Evolutionary conservation across 2,113 vertebrate genomes (phyloP), one percentile per base, ranked within the genome.

Genomic region (Sminthopsis crassicaudata): DNA sequence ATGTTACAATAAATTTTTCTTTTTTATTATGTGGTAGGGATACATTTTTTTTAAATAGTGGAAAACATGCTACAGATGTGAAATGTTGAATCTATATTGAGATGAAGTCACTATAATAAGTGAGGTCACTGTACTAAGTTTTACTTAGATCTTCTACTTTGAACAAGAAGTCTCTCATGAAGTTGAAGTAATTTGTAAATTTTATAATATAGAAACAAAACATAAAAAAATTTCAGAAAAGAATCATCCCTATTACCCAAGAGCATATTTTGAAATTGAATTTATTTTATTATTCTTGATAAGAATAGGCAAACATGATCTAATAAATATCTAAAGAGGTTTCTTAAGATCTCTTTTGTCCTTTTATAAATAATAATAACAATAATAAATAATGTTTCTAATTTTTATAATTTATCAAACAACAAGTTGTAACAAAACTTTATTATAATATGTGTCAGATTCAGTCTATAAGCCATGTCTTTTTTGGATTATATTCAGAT

Each of bases 181-280:
- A 76, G 36, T 42, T 16, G 14, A 76, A 76, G 36, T 22, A 76
- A 42, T 76, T 16, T 42, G 16, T 76, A 76, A 42, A n/a, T n/a
- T 76, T 42, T 42, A 1, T 76, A 42, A 76, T 42, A 42, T n/a
- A 76, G 19, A 76, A 76, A 76, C 67, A 76, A 76, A 76, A 76
- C 36, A 76, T 36, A 76, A 67, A 67, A 67, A 12, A 76, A 36
- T 60, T 90, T 91, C 67, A 93, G 93, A 94, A 89, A 92, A 48
- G 90, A 92, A 53, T 54, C 55, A 90, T 53, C 88, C 91, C 91
- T 24, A 8, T 53, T 50, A 36, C 54, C 94, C 23, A 42, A 25
- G 57, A 92, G 92, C 50, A 91, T 93, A 90, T 91, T 46, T 90
- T 22, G 23, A 84, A 42, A 84, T 84, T 84, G 16, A 19, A 19